Evolutionary conservation across 2,113 vertebrate species (phyloP), one percentile per base, ranked within the genome.

Genomic region (Puffinus mauretanicus): DNA sequence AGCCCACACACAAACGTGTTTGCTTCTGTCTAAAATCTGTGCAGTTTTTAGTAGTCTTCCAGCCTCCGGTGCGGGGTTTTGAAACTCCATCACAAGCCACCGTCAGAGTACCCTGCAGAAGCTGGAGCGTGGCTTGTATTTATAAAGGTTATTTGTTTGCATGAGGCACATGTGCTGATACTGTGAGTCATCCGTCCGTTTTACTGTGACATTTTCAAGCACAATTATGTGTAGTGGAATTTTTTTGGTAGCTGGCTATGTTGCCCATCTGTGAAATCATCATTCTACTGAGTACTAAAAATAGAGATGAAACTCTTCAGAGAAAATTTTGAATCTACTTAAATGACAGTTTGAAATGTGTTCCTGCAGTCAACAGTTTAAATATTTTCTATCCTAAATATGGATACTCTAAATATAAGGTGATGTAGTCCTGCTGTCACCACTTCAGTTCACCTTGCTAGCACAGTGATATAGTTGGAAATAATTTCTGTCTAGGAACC

Each of bases 211-310:
- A 98, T 98, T 98, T 98, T 97, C 93, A 90, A 98, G 95, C 94
- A 97, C 96, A 97, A 94, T 98, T 98, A 94, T 93, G 95, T 97
- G 93, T 95, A 96, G 97, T 95, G 96, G 94, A 97, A 94, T 97
- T 95, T 97, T 97, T 97, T 96, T 96, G 94, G 91, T 95, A 95
- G 94, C 95, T 97, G 95, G 97, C 91, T 96, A 83, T 97, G 96
- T 96, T 96, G 94, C 96, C 98, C 97, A 97, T 98, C 95, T 98
- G 98, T 97, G 97, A 97, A 96, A 95, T 97, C 96, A 93, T 97
- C 94, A 97, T 96, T 95, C 89, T 96, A 95, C 93, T 36, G 58
- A 96, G 87, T 73, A 87, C 97, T 95, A 94, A 95, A 97, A 97
- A 96, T 96, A 97, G 90, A 95, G 78, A 96, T 77, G 77, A 91